Evolutionary conservation across 2,113 vertebrate species (phyloP).

Genomic region (Scortum barcoo): DNA sequence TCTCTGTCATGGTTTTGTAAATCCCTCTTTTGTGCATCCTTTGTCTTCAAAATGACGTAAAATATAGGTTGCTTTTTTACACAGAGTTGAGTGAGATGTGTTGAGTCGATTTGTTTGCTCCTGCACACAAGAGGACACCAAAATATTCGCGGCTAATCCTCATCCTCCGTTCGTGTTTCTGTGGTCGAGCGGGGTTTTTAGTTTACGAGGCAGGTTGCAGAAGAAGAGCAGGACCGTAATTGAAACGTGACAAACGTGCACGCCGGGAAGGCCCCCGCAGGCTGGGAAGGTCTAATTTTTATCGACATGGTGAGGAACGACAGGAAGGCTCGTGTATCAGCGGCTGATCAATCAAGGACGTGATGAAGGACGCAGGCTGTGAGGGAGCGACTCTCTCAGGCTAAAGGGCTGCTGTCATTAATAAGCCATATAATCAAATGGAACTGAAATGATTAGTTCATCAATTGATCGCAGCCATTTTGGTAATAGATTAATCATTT

Average conservation of each 20-base stretch:
- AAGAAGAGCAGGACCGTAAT: constrained; percentile 18
- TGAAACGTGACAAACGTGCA: constrained; percentile 32
- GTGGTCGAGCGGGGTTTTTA: not conserved
- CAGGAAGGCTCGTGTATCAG: constrained; percentile 29
- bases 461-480: not conserved
- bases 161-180: not conserved
- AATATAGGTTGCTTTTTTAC: too few species aligned
- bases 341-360: constrained; percentile 41
- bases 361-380: constrained; percentile 35
- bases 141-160: not conserved
- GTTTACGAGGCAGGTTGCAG: not conserved
- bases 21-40: too few species aligned
- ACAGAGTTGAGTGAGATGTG: too few species aligned
- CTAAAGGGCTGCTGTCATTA: constrained; percentile 15
- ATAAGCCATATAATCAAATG: constrained; percentile 11
- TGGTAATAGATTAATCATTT: not conserved
- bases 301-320: not conserved
- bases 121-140: not conserved
- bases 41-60: too few species aligned
- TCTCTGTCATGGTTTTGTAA: too few species aligned
- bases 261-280: not conserved
- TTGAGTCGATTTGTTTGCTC: not conserved
- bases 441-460: not conserved
- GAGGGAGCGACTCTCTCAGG: not conserved
- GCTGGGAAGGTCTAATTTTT: constrained; percentile 18